Conservation (phyloP, 2,888 invertebrate species). For the Steinernema scapterisci region DNA sequence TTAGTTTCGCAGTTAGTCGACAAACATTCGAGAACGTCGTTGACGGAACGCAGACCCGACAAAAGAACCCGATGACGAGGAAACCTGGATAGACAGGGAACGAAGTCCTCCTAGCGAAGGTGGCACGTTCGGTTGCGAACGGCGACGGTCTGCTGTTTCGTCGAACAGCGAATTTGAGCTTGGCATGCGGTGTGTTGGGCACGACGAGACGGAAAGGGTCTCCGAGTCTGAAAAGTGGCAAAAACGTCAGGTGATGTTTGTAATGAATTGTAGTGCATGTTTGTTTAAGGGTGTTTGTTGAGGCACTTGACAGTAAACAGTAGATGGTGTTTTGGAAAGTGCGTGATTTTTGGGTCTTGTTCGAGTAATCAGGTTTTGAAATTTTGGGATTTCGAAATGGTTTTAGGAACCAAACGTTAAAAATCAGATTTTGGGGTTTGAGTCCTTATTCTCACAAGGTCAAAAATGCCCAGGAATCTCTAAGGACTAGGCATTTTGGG, state of each 20-base stretch:
- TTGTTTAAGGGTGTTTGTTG: background rate
- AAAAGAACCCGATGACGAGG: conserved; percentile 26
- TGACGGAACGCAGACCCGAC: conserved; percentile 17
- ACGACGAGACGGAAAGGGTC: conserved; percentile 20
- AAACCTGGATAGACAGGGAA: conserved; percentile 11
- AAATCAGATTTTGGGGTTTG: no score
- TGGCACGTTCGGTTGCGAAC: background rate
- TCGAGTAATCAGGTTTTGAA: no score
- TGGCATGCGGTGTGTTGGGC: conserved; percentile 13
- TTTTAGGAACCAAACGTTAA: no score
- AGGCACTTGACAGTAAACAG: background rate
- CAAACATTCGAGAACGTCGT: conserved; percentile 11
- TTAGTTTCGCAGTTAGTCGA: background rate
- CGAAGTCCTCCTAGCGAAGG: background rate
- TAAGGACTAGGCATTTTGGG: no score
- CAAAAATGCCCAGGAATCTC: no score
- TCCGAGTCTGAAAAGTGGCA: background rate
- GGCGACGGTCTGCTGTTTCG: background rate
- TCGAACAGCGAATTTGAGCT: conserved; percentile 13
- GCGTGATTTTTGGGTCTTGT: no score
- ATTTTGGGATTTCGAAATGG: no score
- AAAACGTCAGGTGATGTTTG: background rate
- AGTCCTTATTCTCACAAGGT: no score
- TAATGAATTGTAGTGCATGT: background rate
- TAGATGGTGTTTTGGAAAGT: no score